Base-by-base conservation (phyloP, 64 coral and sea anemone genomes). In the Stichodactyla helianthus region DNA sequence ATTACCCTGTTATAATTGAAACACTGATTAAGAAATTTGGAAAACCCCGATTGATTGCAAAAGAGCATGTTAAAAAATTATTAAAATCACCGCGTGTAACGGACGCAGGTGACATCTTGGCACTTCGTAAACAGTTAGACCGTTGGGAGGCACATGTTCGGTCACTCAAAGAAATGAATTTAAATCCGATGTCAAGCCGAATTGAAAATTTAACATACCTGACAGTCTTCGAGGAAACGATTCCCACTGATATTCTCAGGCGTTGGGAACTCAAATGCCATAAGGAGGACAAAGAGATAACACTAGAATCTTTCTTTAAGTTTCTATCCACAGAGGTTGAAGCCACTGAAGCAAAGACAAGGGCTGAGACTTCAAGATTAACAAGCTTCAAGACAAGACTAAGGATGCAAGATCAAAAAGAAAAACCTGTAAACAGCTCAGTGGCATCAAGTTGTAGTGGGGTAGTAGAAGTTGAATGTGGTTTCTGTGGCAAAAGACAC, bases 1-100 rank as follows among this genome's bases (percentile, higher is more conserved):
- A 84, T 84, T 84, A 56, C 20, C 19, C 53, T 31, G 53, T 61
- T 52, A 61, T 61, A 15, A 84, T 84, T 58, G 79, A 82, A 82
- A 82, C 19, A 18, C 44, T 82, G 1, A 82, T 53, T 51, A 55
- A 82, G 16, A 35, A 27, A 35, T 82, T 82, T 82, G 79, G 31
- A 51, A 82, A 82, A 82, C 79, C 79, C 16, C 28, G 53, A 82
- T 55, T 53, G 25, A 82, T 52, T n/a, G 53, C 53, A 51, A 53
- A 51, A 51, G 79, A 55, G 16, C 79, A 87, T 77, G 71, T 74
- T 64, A 71, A 87, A 15, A 71, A 76, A 52, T 44, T 87, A 19
- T 23, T 87, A 52, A 87, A 87, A 77, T 52, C 74, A 54, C 65
- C 85, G 7, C 65, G 65, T 70, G 65, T 70, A 70, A 25, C 65